phyloP scores from a whole-genome alignment of 64 coral and sea anemone genomes.

The Orbicella faveolata region DNA sequence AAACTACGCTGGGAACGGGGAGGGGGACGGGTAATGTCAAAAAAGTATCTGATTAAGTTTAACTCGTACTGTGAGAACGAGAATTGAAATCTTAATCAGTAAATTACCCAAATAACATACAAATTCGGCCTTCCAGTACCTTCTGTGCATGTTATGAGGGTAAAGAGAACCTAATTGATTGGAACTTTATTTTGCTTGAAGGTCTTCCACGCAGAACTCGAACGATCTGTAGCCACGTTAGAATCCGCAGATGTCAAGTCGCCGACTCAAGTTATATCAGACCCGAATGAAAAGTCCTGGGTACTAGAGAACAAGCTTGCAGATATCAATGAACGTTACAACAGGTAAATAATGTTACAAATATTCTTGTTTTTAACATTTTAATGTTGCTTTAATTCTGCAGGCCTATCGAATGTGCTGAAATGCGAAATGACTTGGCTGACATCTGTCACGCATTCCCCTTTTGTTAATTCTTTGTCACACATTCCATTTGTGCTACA shows the following conservation, averaged over 20 bases:
- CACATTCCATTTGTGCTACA: no score
- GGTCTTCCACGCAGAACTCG: conserved; percentile 97
- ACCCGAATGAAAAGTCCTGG: conserved; percentile 98
- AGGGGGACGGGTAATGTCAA: no score
- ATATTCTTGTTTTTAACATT: neutral
- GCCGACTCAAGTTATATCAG: conserved; percentile 44
- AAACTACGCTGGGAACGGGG: no score
- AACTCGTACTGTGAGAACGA: no score
- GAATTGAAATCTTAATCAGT: no score
- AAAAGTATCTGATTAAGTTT: no score
- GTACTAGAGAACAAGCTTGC: conserved; percentile 99
- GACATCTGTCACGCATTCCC: no score
- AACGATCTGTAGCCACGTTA: conserved; percentile 82
- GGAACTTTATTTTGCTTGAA: neutral
- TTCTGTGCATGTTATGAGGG: neutral
- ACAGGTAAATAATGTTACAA: conserved; percentile 13
- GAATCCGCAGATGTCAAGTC: conserved; percentile 68
- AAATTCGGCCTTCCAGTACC: no score
- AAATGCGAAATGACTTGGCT: no score
- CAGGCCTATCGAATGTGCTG: no score
- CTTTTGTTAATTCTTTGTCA: no score
- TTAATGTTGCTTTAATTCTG: neutral
- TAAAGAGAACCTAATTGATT: neutral
- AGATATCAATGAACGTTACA: conserved; percentile 97
- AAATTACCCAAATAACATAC: no score